Evolutionary conservation across 2,797 vertebrate species (phyloP), one percentile per base, ranked within the genome.

Genomic region (Dryobates pubescens): DNA sequence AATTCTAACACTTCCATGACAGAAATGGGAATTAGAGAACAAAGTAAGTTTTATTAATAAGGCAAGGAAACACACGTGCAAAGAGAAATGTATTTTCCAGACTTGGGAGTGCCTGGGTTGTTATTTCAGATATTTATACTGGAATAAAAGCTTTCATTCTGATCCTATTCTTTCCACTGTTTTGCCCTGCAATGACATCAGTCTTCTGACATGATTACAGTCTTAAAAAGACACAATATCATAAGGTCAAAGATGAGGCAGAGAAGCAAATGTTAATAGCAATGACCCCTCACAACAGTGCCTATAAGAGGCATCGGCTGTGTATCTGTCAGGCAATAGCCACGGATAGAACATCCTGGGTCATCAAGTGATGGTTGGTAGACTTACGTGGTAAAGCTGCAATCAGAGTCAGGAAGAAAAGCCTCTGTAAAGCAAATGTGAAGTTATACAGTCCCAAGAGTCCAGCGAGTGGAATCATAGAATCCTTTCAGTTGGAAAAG

Each of bases 91-190:
- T 2, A 4, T 77, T 69, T 56, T 84, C 65, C 78, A 69, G 59
- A 43, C 41, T 86, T 65, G 18, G 26, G 65, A 82, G 32, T 34
- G 51, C 12, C 62, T 59, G 17, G 87, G 51, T 74, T 83, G 41
- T 77, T 93, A 72, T 85, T 94, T 92, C 81, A 90, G 81, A 61
- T 92, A 90, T 87, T 96, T 54, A 54, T 54, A 54, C 26, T 27
- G 26, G 53, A 54, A 54, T 54, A 54, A 54, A 54, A 54, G 26
- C 53, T 54, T 51, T 51, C 23, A 23, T 51, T 51, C 49, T 51
- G 23, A 51, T 24, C 49, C 49, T 22, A 51, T 51, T 51, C 22
- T 51, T 51, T 51, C 49, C 49, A 51, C 38, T 86, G 81, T 49
- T 92, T 94, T 72, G 41, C 65, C 36, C 78, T 69, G 20, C 30